Evolutionary conservation across 2,797 vertebrate species (phyloP), one percentile per base, ranked within the genome.

Genomic region (Anisognathus igniventris): DNA sequence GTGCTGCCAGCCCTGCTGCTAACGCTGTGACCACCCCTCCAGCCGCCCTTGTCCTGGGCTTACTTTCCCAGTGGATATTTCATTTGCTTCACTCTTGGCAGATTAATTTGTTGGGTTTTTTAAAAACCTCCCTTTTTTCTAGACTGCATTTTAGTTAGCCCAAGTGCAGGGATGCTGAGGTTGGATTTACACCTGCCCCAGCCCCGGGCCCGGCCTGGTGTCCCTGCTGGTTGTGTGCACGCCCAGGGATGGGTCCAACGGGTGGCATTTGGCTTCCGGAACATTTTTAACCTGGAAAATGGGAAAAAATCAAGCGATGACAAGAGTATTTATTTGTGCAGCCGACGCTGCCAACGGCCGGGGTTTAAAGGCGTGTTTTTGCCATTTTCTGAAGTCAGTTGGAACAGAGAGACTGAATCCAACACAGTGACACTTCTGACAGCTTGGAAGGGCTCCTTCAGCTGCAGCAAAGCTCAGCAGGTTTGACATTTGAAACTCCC

Each of bases 381-480:
- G 79, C 88, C 88, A 61, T 92, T 92, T 84, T 5, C 93, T 70
- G 90, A 72, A 95, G 80, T 90, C 88, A 27, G 7, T 76, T 81
- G 94, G 93, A 95, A 86, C 86, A 84, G 71, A 56, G 79, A 94
- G 77, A 78, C 76, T 23, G 2, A 86, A 81, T 64, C 92, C 83
- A 53, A 78, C 1, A 9, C 33, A 23, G 71, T 86, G 88, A 72
- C 90, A 95, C 64, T 92, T 86, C 82, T 48, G 53, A 37, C 60
- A 11, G 90, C 92, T 95, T 85, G 96, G 94, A 93, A 94, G 35
- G 35, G 86, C 74, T 94, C 89, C 79, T 93, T 65, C 31, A 45
- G 54, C 54, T 66, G 94, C 95, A 90, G 95, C 91, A 93, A 15
- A 85, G 81, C 90, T 74, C 94, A 86, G 95, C 96, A 71, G 94